Percentiles rank a stretch among this genome's conserved stretches.
Evolutionary conservation across 2,888 invertebrate genomes (phyloP).

Genomic region (Chaitophorus viminalis): DNA sequence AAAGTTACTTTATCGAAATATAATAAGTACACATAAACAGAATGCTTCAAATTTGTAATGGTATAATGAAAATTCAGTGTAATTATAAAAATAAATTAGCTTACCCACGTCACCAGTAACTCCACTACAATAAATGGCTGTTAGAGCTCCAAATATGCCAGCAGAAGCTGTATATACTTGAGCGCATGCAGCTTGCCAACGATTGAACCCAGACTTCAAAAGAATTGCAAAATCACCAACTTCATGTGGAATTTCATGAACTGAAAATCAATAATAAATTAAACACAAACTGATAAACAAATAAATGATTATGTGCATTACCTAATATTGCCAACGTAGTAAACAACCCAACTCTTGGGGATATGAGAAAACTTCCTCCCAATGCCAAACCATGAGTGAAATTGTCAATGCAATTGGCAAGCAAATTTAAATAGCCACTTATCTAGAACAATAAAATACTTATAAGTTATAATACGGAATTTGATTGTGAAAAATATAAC

Average conservation of each 20-base stretch:
- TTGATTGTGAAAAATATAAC: slow-evolving; percentile 45
- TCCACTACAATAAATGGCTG: slow-evolving; percentile 85
- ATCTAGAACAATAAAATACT: slow-evolving; percentile 69
- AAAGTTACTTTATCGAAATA: neutral
- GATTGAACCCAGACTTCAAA: slow-evolving; percentile 88
- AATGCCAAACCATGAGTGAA: slow-evolving; percentile 98
- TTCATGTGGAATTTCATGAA: slow-evolving; percentile 98
- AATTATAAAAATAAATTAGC: slow-evolving; percentile 62
- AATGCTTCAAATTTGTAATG: neutral
- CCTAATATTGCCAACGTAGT: slow-evolving; percentile 87
- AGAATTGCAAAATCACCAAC: slow-evolving; percentile 99
- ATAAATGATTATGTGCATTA: neutral
- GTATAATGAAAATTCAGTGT: neutral
- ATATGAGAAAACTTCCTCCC: slow-evolving; percentile 95
- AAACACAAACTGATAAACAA: neutral
- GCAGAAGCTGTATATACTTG: slow-evolving; percentile 91
- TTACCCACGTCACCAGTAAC: slow-evolving; percentile 82
- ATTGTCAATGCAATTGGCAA: slow-evolving; percentile 97
- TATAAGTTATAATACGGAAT: slow-evolving; percentile 4
- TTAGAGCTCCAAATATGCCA: slow-evolving; percentile 87
- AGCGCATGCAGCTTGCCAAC: slow-evolving; percentile 94
- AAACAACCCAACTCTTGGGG: slow-evolving; percentile 86
- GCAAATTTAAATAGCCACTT: slow-evolving; percentile 91
- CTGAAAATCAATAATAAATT: slow-evolving; percentile 66
- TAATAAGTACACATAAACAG: neutral